These are phyloP conservation scores for Platysteira castanea DNA, from an alignment of 2,113 vertebrate genomes.

Conservation along the genomic window DNA sequence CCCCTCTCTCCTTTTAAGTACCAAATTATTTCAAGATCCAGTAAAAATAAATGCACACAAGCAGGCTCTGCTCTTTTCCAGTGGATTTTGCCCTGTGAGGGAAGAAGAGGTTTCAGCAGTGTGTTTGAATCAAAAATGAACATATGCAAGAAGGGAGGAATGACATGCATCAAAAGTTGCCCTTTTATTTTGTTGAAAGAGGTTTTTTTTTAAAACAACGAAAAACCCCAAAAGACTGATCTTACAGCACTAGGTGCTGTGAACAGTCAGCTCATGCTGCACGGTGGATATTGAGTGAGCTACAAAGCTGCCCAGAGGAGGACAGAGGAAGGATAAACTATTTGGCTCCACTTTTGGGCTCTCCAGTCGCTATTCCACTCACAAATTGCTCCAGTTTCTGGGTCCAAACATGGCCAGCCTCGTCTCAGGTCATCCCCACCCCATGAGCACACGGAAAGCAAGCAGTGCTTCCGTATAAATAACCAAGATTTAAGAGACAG, in stretches of 20 bases:
- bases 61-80: slow-evolving; percentile 7
- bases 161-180: slow-evolving; percentile 1
- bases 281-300: background rate
- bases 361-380: background rate
- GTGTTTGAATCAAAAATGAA: slow-evolving; percentile 43
- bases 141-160: slow-evolving; percentile 31
- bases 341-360: background rate
- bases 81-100: background rate
- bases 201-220: background rate
- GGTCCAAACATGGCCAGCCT: fast-evolving
- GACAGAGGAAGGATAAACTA: background rate
- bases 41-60: slow-evolving; percentile 22
- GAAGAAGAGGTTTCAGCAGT: slow-evolving; percentile 5
- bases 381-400: background rate
- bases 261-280: background rate
- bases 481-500: background rate
- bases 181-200: background rate
- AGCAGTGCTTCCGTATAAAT: background rate
- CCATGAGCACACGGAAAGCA: fast-evolving
- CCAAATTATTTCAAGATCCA: slow-evolving; percentile 38
- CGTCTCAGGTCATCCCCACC: background rate
- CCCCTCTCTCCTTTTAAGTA: background rate
- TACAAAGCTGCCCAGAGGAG: background rate
- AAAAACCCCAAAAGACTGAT: background rate
- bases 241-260: background rate